Evolutionary conservation across 2,888 invertebrate species (phyloP).

Genomic region (Trilocha varians): DNA sequence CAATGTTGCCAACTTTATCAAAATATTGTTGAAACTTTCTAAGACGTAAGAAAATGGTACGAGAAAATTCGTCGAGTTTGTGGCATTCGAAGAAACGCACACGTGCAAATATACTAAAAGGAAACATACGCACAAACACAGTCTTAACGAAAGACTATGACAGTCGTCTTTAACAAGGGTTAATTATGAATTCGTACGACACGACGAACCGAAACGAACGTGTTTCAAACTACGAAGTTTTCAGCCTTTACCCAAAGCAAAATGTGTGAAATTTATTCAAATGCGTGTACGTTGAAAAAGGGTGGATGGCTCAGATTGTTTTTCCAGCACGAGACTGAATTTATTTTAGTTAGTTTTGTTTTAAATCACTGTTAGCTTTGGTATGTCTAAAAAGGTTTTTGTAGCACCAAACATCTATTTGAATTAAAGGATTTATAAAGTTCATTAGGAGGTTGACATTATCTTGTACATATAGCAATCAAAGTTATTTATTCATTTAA

Average conservation of each 20-base stretch:
- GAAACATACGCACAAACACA: no score
- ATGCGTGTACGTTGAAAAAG: conserved; percentile 6
- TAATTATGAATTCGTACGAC: background rate
- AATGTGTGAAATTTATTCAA: conserved; percentile 8
- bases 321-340: conserved; percentile 2
- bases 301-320: conserved; percentile 5
- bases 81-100: background rate
- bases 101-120: no score
- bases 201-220: conserved; percentile 15
- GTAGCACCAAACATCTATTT: no score
- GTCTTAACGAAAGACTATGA: no score
- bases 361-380: conserved; percentile 1
- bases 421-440: no score
- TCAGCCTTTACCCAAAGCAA: background rate
- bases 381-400: no score
- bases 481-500: no score
- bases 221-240: conserved; percentile 2
- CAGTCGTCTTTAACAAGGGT: background rate
- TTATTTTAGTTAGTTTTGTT: conserved; percentile 6
- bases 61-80: background rate
- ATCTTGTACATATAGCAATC: no score
- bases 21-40: conserved; percentile 38
- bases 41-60: conserved; percentile 19
- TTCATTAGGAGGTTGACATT: no score
- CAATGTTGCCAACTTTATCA: conserved; percentile 27